phyloP scores from a whole-genome alignment of 2,113 vertebrate species.

The Myodes glareolus region DNA sequence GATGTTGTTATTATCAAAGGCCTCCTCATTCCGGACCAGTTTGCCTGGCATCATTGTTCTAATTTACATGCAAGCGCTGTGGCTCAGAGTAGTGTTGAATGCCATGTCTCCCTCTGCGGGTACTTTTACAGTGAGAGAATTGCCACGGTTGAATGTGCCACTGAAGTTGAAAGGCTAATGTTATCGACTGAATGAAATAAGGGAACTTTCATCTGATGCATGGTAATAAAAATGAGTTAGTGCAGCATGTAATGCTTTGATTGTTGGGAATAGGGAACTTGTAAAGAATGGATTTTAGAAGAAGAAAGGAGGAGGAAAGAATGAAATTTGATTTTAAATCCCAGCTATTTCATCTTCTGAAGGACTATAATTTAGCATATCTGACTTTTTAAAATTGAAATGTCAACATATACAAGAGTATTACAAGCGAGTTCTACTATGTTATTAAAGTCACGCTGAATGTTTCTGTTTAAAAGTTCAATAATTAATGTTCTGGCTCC shows the following conservation, averaged over 20 bases:
- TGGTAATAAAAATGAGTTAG: constrained; percentile 63
- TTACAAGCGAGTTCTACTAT: constrained; percentile 18
- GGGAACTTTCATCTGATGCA: constrained; percentile 40
- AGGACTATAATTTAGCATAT: constrained; percentile 6
- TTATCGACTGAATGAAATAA: constrained; percentile 11
- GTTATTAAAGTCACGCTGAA: background rate
- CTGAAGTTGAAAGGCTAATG: constrained; percentile 57
- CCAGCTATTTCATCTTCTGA: constrained; percentile 1
- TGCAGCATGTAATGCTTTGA: constrained; percentile 34
- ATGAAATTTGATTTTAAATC: background rate
- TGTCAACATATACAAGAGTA: background rate
- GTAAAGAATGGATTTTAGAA: background rate
- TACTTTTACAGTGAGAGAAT: constrained; percentile 36
- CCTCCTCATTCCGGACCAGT: constrained; percentile 36
- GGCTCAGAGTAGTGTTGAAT: background rate
- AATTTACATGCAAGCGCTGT: background rate
- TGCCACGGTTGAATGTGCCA: constrained; percentile 13
- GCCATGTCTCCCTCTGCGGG: background rate
- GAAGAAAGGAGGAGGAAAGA: background rate
- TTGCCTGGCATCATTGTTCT: constrained; percentile 13
- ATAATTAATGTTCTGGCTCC: background rate
- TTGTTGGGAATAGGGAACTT: constrained; percentile 33
- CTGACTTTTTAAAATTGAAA: constrained; percentile 38
- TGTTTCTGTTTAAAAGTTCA: constrained; percentile 2
- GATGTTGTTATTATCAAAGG: constrained; percentile 34